Evolutionary conservation across 53 echinoderm and acorn worm genomes (phyloP), one percentile per base, ranked within the genome.

Genomic region (Hippasteria phrygiana): DNA sequence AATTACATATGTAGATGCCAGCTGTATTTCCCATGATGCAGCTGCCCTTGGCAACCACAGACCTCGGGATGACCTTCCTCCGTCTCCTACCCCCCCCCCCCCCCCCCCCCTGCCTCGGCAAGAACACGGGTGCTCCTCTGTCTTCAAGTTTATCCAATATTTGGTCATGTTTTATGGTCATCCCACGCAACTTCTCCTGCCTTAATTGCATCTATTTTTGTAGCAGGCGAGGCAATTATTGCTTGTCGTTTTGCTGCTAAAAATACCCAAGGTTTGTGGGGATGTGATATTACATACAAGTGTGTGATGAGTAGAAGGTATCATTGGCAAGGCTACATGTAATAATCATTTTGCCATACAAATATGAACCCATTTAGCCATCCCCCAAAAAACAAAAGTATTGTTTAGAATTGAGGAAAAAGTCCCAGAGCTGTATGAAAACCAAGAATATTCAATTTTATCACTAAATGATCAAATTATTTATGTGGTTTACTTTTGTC

Each of bases 121-220:
- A 6, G 20, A 2, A 39, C 1, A 38, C 26, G 43, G 4, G 28
- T 5, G 7, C 31, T 64, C 32, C 36, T 82, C 33, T 29, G 65
- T 66, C 82, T 27, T 33, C 65, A 64, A 45, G 82, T 65, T 82
- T 47, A 62, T 43, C 26, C 82, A 65, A 82, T 82, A 82, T 82
- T 85, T 69, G 85, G 85, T 70, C 70, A 85, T 81, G 63, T 43
- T 65, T 43, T 65, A 37, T 43, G 64, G 41, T 71, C 71, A 36
- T 50, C 85, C 85, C 85, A 85, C 85, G 85, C 85, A 85, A 69
- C 50, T 47, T 85, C 50, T 48, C n/a, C n/a, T 8, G 18, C 53
- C 85, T 37, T 24, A 9, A 14, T 8, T 56, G 33, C 10, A 17
- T 69, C 71, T 70, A 64, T 70, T 85, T 45, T 70, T 43, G 50